These are phyloP conservation scores for Drosophila buzzatii DNA, from an alignment of 2,888 invertebrate genomes.

Conservation along the genomic window DNA sequence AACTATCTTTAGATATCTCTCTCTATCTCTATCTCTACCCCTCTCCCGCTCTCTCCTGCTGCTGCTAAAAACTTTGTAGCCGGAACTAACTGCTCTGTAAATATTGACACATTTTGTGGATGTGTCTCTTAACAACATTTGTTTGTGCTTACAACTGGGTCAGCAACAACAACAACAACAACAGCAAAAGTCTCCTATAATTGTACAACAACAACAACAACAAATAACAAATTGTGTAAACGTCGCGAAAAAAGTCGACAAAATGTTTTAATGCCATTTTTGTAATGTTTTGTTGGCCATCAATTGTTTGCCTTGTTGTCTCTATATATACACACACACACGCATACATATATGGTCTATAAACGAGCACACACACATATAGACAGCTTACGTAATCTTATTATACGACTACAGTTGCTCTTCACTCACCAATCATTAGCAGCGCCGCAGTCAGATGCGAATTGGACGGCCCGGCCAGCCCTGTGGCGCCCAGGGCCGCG, in stretches of 20 bases:
- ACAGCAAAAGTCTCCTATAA: conserved; percentile 20
- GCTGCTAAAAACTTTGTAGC: conserved; percentile 58
- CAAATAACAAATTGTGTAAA: conserved; percentile 63
- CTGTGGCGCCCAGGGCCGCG: conserved; percentile 85
- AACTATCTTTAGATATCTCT: conserved; percentile 11
- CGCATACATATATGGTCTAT: background rate
- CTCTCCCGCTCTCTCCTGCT: background rate
- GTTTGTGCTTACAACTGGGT: conserved; percentile 74
- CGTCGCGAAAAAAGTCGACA: conserved; percentile 47
- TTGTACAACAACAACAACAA: conserved; percentile 39
- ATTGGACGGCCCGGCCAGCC: conserved; percentile 85
- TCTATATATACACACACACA: background rate
- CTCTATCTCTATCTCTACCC: background rate
- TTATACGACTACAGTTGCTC: background rate
- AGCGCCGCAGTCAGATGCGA: conserved; percentile 85
- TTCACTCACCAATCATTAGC: conserved; percentile 85
- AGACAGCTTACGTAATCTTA: conserved; percentile 7
- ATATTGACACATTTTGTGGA: conserved; percentile 69
- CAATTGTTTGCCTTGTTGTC: conserved; percentile 52
- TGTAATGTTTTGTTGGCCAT: conserved; percentile 34
- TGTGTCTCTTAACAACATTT: conserved; percentile 71
- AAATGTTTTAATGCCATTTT: conserved; percentile 63
- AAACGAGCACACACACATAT: background rate
- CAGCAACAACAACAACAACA: conserved; percentile 35
- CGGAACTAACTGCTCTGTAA: conserved; percentile 73